phyloP scores from a whole-genome alignment of 2,797 vertebrate species.

The Mormyrus proboscirostris region DNA sequence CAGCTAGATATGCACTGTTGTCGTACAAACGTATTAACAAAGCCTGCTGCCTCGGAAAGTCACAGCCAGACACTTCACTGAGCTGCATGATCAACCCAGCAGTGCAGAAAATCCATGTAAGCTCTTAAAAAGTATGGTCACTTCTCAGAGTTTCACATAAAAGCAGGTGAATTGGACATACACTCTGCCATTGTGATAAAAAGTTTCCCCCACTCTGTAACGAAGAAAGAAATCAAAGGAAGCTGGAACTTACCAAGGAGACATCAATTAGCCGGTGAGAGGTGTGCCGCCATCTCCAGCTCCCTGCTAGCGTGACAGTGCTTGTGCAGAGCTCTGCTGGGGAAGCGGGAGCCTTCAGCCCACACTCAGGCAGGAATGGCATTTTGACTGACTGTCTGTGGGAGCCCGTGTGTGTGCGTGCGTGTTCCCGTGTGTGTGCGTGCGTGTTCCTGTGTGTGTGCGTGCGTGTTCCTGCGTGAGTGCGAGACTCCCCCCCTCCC shows the following conservation, averaged over 20 bases:
- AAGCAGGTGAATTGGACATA: neutral
- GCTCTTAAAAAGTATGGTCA: neutral
- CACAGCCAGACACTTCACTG: neutral
- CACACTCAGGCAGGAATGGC: conserved; percentile 18
- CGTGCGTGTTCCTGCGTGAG: neutral
- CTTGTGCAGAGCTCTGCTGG: conserved; percentile 1
- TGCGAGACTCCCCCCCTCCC: neutral
- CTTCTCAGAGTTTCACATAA: neutral
- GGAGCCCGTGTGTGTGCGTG: conserved; percentile 16
- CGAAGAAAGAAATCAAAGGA: neutral
- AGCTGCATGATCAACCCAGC: neutral
- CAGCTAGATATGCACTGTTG: neutral
- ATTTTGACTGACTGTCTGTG: conserved; percentile 13
- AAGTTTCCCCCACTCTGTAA: neutral
- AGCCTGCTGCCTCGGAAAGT: neutral
- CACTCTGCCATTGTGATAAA: neutral
- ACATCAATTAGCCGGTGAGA: conserved; percentile 6
- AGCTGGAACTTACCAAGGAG: conserved; percentile 15
- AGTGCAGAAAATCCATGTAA: neutral
- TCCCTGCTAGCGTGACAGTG: neutral
- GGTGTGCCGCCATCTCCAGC: neutral
- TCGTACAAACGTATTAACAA: neutral
- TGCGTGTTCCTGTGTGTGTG: neutral
- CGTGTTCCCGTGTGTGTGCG: neutral
- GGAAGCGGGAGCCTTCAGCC: conserved; percentile 3